phyloP scores from a whole-genome alignment of 2,113 vertebrate species.

The Varanus komodoensis region DNA sequence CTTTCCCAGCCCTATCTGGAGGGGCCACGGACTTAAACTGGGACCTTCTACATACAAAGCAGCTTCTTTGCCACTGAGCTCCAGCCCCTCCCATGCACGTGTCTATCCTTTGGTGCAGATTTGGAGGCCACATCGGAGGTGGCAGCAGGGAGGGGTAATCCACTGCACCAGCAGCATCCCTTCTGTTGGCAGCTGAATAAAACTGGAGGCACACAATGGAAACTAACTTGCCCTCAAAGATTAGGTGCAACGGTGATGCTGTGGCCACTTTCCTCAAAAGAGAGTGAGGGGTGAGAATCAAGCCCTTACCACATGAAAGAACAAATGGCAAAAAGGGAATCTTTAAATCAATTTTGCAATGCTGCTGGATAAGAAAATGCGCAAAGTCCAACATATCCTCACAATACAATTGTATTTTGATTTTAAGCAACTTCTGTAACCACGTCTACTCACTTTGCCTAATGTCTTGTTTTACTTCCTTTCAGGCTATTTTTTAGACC shows the following conservation, averaged over 20 bases:
- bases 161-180: not conserved
- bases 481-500: too few species aligned
- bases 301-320: not conserved
- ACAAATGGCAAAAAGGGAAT: not conserved
- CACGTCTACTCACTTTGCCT: too few species aligned
- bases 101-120: not conserved
- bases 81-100: too few species aligned
- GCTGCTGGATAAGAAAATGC: not conserved
- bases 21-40: too few species aligned
- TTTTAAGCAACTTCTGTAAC: too few species aligned
- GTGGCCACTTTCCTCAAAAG: not conserved
- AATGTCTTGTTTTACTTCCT: too few species aligned
- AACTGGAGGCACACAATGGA: not conserved
- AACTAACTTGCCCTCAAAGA: not conserved
- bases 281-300: not conserved
- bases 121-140: not conserved
- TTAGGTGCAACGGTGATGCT: not conserved
- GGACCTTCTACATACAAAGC: too few species aligned
- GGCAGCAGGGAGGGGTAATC: not conserved
- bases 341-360: not conserved
- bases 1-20: too few species aligned
- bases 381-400: too few species aligned
- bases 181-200: not conserved
- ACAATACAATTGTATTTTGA: too few species aligned
- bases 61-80: too few species aligned